Evolutionary conservation across 1,140 invertebrate genomes (phyloP), one percentile per base, ranked within the genome.

Genomic region (Drosophila littoralis): DNA sequence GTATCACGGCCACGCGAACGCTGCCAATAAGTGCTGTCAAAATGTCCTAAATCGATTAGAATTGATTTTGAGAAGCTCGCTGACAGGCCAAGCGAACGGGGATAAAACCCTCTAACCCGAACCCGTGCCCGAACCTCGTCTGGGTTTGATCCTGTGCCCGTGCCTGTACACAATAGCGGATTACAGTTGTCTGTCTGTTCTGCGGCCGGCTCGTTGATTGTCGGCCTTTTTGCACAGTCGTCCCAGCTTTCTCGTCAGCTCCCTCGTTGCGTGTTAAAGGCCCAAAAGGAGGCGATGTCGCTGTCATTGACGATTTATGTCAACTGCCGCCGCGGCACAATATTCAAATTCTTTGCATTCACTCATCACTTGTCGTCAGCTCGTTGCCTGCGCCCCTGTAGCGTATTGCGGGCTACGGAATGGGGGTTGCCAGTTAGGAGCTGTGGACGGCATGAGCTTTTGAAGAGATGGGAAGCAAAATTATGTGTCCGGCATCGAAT

Each of bases 281-380:
- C 85, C 81, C 81, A 84, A 81, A 77, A 80, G 84, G 85, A 89
- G 84, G 84, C 84, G 85, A 83, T 89, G 84, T 89, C 83, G 77
- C 85, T 89, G 84, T 89, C 84, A 89, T 83, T 84, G 84, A 89
- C 84, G 84, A 89, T 89, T 89, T 89, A 89, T 89, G 84, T 89
- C 84, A 89, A 84, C 80, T 81, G 84, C 74, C 69, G 77, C 77
- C 64, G 84, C 81, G 74, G 84, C 84, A 84, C 80, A 89, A 89
- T 89, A 89, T 89, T 89, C 84, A 89, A 89, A 88, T 88, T 88
- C 84, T 86, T 86, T 88, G 83, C 83, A 86, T 86, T 89, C 84
- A 89, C 84, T 89, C 85, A 89, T 89, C 85, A 88, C 84, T 88
- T 86, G 79, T 86, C 83, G 79, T 64, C 83, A 68, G 81, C 65